Base-by-base conservation (phyloP, 2,113 vertebrate species). In the Podiceps cristatus region DNA sequence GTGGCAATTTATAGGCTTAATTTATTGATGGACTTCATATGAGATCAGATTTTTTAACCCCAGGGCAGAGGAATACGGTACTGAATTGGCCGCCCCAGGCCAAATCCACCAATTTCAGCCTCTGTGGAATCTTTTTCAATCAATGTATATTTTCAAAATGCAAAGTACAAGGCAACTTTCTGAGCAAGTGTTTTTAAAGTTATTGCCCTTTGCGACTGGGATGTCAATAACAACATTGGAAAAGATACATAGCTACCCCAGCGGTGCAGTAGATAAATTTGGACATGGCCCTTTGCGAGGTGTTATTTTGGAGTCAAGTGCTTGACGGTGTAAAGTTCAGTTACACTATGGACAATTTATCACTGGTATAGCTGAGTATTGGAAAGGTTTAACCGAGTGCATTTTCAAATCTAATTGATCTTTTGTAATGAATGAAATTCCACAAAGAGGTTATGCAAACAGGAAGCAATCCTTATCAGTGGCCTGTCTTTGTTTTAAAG, bases 401-500 rank as follows among this genome's bases (percentile, higher is more conserved):
- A 37, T 67, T 90, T 94, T 76, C 45, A 74, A 55, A 75, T 66
- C 56, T 56, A 37, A 49, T 31, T 78, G 40, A 72, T 88, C 45
- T 89, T 87, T 67, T 3, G 2, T 75, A 74, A 71, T 13, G 35
- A 88, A 60, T 71, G 63, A 90, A 90, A 79, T 96, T 93, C 84
- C 11, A 0, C 71, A 59, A 52, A 79, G 68, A 69, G 40, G 44
- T 97, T 97, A 52, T 18, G 28, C 67, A 94, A 96, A 62, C 86
- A 94, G 72, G 81, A 96, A 95, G 29, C 28, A 3, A 24, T 58
- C 56, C 68, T 92, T 95, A 90, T 55, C 58, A 22, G 60, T 35
- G 40, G 40, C 44, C 20, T 24, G 28, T 56, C 45, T 89, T 74
- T 85, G 56, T 74, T 66, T 76, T 50, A 69, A 86, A 86, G 52